A percentile compares a stretch with the other conserved stretches of the same genome.
Conservation (phyloP, 1,140 invertebrate genomes). For the Pachyrhynchus sulphureomaculatus region DNA sequence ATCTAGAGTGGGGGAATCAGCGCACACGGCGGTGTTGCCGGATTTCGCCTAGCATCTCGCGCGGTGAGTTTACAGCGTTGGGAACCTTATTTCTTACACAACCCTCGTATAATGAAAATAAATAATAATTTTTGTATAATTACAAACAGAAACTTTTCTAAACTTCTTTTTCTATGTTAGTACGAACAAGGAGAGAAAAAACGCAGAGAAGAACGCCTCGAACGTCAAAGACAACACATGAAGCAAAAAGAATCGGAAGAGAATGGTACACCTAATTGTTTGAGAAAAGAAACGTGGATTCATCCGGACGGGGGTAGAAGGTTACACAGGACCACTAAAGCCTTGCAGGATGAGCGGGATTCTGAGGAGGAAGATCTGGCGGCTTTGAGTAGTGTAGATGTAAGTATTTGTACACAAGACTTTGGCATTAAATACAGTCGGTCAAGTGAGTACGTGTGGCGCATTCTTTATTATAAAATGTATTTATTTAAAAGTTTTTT, state of each 20-base stretch:
- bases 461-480: too few species aligned
- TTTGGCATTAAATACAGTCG: background rate
- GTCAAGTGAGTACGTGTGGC: background rate
- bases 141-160: too few species aligned
- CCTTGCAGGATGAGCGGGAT: constrained; percentile 54
- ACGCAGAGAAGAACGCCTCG: constrained; percentile 64
- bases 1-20: too few species aligned
- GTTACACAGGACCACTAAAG: constrained; percentile 66
- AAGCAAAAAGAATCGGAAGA: constrained; percentile 57
- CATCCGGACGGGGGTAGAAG: constrained; percentile 70
- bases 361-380: constrained; percentile 64
- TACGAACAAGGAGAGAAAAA: constrained; percentile 80
- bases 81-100: too few species aligned
- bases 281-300: constrained; percentile 79
- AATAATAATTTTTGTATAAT: too few species aligned
- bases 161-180: too few species aligned
- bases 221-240: constrained; percentile 59
- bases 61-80: too few species aligned
- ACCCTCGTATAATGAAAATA: too few species aligned
- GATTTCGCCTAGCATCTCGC: too few species aligned
- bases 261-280: constrained; percentile 41
- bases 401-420: constrained; percentile 48
- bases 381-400: constrained; percentile 71
- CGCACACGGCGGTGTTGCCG: too few species aligned
- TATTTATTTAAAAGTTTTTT: too few species aligned